These are phyloP conservation scores for Anhinga anhinga DNA, from an alignment of 2,113 vertebrate genomes.

Conservation along the genomic window DNA sequence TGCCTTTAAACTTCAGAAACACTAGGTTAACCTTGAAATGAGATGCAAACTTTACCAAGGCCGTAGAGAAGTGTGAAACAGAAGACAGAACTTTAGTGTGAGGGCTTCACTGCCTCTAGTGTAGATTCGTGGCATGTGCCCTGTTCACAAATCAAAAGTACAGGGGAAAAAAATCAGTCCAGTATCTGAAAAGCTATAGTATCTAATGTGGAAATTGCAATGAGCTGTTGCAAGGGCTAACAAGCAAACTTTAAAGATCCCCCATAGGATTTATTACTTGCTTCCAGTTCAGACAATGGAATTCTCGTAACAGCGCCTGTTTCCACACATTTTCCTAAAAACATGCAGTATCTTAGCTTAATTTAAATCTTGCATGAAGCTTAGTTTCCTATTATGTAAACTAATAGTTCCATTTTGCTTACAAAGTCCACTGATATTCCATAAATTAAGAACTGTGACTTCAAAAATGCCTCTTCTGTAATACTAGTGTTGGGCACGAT, in stretches of 20 bases:
- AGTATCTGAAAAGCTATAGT: neutral
- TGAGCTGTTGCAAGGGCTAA: neutral
- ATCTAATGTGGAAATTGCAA: neutral
- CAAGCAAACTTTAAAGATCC: neutral
- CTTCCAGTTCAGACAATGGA: neutral
- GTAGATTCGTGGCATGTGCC: neutral
- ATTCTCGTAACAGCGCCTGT: neutral
- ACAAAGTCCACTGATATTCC: neutral
- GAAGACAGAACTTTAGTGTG: neutral
- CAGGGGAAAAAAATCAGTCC: neutral
- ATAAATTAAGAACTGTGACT: neutral
- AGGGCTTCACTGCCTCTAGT: neutral
- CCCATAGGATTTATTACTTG: neutral
- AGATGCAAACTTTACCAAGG: neutral
- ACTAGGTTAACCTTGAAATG: neutral
- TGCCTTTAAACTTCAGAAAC: neutral
- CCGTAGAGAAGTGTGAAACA: neutral
- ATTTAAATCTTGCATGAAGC: neutral
- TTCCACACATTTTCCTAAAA: neutral
- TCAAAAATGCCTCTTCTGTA: neutral
- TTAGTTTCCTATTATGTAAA: neutral
- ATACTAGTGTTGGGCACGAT: neutral
- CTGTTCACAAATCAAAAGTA: neutral
- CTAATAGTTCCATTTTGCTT: neutral
- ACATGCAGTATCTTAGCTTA: neutral